Evolutionary conservation across 2,888 invertebrate species (phyloP).

Genomic region (Biston betularia): DNA sequence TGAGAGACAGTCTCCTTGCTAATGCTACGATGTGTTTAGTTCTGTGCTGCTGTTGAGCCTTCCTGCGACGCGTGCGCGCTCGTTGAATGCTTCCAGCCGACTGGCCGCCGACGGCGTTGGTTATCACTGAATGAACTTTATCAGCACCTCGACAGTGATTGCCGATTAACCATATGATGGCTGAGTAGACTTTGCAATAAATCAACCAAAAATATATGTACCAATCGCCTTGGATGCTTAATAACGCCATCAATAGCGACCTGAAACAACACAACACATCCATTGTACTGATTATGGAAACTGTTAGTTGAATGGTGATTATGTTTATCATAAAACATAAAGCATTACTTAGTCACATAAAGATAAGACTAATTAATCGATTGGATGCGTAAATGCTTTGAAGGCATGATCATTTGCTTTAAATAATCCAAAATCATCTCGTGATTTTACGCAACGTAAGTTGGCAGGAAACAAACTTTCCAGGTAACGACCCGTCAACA

Average conservation of each 20-base stretch:
- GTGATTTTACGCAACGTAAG: not conserved
- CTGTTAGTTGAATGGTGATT: not conserved
- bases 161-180: constrained; percentile 78
- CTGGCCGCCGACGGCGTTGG: constrained; percentile 72
- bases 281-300: constrained; percentile 4
- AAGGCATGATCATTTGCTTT: not conserved
- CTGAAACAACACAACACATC: constrained; percentile 65
- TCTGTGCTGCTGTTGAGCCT: constrained; percentile 68
- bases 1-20: constrained; percentile 77
- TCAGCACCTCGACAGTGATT: constrained; percentile 81
- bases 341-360: not conserved
- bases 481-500: not conserved
- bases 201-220: constrained; percentile 76
- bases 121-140: constrained; percentile 82
- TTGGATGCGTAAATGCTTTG: not conserved
- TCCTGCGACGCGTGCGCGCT: constrained; percentile 81
- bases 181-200: constrained; percentile 79
- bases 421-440: not conserved
- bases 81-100: constrained; percentile 76
- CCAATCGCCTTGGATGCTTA: constrained; percentile 76
- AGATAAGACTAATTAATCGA: not conserved
- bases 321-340: not conserved
- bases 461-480: not conserved
- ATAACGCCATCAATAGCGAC: constrained; percentile 81
- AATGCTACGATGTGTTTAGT: constrained; percentile 76